Evolutionary conservation across 2,888 invertebrate species (phyloP).

Genomic region (Melanostoma mellinum): DNA sequence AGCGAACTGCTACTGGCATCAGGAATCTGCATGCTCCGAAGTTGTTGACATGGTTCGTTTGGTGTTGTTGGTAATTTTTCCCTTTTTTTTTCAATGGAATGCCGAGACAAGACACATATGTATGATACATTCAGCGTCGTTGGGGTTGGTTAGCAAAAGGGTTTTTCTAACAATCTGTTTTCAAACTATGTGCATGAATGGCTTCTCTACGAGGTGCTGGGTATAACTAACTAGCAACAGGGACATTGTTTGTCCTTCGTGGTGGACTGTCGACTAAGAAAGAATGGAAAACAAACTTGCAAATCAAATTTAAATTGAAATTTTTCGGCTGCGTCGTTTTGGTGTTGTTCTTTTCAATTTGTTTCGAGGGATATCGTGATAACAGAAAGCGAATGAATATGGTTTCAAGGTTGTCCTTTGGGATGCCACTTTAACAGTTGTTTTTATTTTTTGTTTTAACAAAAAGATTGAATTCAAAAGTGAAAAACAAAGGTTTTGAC

Average conservation of each 20-base stretch:
- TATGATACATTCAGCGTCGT: conserved; percentile 7
- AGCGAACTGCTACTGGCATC: conserved; percentile 45
- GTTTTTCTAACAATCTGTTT: conserved; percentile 36
- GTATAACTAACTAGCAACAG: background rate
- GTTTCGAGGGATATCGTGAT: too few relatives aligned
- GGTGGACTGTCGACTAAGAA: background rate
- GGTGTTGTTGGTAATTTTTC: conserved; percentile 10
- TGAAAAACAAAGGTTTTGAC: too few relatives aligned
- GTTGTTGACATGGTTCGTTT: conserved; percentile 63
- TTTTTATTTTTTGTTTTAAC: too few relatives aligned
- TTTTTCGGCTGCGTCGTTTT: background rate
- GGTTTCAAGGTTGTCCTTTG: too few relatives aligned
- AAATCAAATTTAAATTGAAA: conserved; percentile 4
- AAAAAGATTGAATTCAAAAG: too few relatives aligned
- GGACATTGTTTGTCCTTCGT: conserved; percentile 9
- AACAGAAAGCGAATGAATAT: too few relatives aligned
- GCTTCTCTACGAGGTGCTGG: conserved; percentile 13
- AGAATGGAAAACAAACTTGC: background rate
- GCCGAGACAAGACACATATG: background rate
- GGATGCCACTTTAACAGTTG: too few relatives aligned
- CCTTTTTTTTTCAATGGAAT: background rate
- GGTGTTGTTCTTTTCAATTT: too few relatives aligned
- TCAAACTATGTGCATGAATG: conserved; percentile 47
- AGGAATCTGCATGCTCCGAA: conserved; percentile 17
- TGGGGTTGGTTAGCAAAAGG: conserved; percentile 31